Base-by-base conservation (phyloP, 2,888 invertebrate genomes). In the Dinocampus coccinellae region DNA sequence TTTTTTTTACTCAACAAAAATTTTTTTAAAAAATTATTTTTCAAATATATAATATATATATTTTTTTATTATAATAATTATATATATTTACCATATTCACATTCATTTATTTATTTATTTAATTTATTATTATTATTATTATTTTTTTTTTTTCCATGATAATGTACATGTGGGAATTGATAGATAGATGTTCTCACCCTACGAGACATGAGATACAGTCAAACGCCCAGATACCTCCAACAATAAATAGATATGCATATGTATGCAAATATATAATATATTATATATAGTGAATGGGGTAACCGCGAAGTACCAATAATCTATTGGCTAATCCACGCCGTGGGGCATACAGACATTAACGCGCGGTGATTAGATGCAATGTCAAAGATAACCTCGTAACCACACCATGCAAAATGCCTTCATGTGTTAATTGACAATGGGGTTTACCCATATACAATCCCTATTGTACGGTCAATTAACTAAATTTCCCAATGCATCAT, bases 351-450 rank as follows among this genome's bases (percentile, higher is more conserved):
- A 57, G 55, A 66, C 57, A 36, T 66, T 66, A 66, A 66, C 39
- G 55, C 55, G 26, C 34, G 55, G 57, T 66, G 66, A 66, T 66
- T 57, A 66, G 66, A 66, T 66, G 57, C 39, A 57, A 57, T 36
- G 66, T 66, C 66, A 66, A 36, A 66, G 66, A 66, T 66, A 66
- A 66, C 55, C 47, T 47, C 53, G 63, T 62, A 36, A 62, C 22
- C 62, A 47, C 39, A 62, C 36, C 63, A 64, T 52, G 52, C 63
- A 52, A 29, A n/a, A 42, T 47, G 63, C 63, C 57, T 53, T 20
- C 64, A 20, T 64, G 39, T 57, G 66, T 39, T 66, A 66, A 66
- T 66, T 66, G 34, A 16, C 65, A 36, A n/a, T 29, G 47, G 47
- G 47, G 63, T 47, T 42, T 52, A 47, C 42, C 42, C 52, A 64